A percentile compares a stretch with the other conserved stretches of the same genome.
Conservation (phyloP, 37 sponge, comb jelly and placozoan species). For the Aplysina aerophoba region DNA sequence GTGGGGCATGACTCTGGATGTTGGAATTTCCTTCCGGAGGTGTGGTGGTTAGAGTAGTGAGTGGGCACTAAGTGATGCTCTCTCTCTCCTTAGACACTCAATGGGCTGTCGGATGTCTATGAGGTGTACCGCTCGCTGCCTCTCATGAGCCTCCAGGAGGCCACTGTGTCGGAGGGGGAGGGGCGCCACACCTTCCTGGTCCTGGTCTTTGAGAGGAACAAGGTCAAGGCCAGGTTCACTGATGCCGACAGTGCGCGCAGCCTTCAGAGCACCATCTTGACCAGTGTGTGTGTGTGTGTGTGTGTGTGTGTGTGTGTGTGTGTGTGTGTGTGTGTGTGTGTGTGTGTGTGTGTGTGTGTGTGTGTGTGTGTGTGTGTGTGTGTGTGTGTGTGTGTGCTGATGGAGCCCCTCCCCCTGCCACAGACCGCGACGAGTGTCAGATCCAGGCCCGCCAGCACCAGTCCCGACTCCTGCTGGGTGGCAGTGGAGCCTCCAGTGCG, state of each 20-base stretch:
- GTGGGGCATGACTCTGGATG: too few relatives aligned
- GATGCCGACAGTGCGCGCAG: background rate
- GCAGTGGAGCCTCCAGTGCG: too few relatives aligned
- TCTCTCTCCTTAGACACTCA: background rate
- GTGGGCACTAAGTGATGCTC: too few relatives aligned
- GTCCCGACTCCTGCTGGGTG: too few relatives aligned
- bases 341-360: slow-evolving; percentile 24
- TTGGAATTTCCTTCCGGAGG: too few relatives aligned
- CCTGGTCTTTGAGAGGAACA: background rate
- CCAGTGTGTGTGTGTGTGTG: background rate
- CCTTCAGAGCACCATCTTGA: background rate
- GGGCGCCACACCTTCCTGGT: background rate
- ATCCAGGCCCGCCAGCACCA: too few relatives aligned
- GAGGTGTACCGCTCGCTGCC: slow-evolving; percentile 10
- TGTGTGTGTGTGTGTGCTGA: slow-evolving; percentile 29
- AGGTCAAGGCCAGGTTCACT: background rate
- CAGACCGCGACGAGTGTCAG: too few relatives aligned
- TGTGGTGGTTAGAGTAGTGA: too few relatives aligned
- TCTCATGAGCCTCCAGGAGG: background rate
- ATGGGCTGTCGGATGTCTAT: background rate
- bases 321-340: slow-evolving; percentile 44
- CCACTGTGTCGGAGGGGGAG: background rate
- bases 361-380: slow-evolving; percentile 14
- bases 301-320: slow-evolving; percentile 32
- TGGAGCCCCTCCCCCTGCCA: too few relatives aligned